Percentiles rank a stretch among this genome's conserved stretches.
phyloP scores from a whole-genome alignment of 30 jellyfish, hydroid and myxozoan species.

The Turritopsis dohrnii region DNA sequence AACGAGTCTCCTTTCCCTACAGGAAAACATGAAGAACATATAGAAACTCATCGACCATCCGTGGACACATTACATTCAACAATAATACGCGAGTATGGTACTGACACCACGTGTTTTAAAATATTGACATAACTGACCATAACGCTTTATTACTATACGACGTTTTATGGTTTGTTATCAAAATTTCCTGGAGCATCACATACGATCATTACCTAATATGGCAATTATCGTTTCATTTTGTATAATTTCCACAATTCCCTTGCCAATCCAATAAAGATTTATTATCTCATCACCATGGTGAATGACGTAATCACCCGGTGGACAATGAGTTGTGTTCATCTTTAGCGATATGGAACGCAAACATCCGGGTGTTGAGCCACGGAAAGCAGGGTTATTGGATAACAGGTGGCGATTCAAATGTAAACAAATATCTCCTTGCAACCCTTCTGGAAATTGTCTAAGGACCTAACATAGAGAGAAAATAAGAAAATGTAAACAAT shows the following conservation, averaged over 20 bases:
- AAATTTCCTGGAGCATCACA: not conserved
- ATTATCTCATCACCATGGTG: conserved; percentile 93
- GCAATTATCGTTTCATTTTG: conserved; percentile 86
- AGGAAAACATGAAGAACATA: too few relatives aligned
- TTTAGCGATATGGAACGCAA: conserved; percentile 87
- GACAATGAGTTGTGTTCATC: conserved; percentile 87
- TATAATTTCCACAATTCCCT: conserved; percentile 94
- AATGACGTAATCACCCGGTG: conserved; percentile 94
- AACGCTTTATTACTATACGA: too few relatives aligned
- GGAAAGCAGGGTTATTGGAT: conserved; percentile 71
- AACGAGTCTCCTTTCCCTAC: conserved; percentile 95
- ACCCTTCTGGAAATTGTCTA: conserved; percentile 92
- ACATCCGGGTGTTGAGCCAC: conserved; percentile 95
- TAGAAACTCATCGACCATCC: too few relatives aligned
- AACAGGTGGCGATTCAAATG: conserved; percentile 85
- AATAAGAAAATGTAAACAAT: too few relatives aligned
- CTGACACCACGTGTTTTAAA: too few relatives aligned
- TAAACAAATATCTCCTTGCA: conserved; percentile 92
- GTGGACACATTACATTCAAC: too few relatives aligned
- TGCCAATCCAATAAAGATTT: conserved; percentile 90
- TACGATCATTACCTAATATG: conserved; percentile 79
- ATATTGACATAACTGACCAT: too few relatives aligned
- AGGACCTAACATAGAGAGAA: conserved; percentile 44
- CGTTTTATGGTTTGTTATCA: not conserved
- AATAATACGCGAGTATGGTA: too few relatives aligned